A percentile compares a stretch with the other conserved stretches of the same genome.
Evolutionary conservation across 2,888 invertebrate genomes (phyloP).

Genomic region (Acanthosepion esculentum): DNA sequence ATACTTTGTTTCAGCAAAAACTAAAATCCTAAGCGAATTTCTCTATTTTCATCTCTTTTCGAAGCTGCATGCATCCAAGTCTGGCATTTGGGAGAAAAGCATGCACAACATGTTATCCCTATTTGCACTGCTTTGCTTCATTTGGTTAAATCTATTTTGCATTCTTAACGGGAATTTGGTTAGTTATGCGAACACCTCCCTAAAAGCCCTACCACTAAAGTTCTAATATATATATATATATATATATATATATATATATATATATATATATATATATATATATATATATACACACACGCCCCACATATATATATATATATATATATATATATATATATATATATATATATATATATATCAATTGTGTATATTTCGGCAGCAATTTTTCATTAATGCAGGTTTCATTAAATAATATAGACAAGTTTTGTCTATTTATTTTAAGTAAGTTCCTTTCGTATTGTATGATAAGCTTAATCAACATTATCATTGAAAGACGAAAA

Average conservation of each 20-base stretch:
- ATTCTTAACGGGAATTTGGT: not conserved
- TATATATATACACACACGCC: too few species aligned
- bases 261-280: slow-evolving; percentile 33
- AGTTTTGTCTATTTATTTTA: too few species aligned
- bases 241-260: not conserved
- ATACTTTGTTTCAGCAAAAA: not conserved
- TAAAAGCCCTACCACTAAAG: too few species aligned
- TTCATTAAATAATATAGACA: too few species aligned
- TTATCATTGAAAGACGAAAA: too few species aligned
- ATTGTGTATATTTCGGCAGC: too few species aligned
- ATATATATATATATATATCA: too few species aligned
- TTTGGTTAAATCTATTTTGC: not conserved
- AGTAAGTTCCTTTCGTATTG: too few species aligned
- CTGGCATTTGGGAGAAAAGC: not conserved
- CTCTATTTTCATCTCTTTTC: not conserved
- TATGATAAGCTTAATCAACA: too few species aligned
- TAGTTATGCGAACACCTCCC: not conserved
- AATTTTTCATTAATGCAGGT: too few species aligned
- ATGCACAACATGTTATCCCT: not conserved
- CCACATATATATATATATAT: too few species aligned
- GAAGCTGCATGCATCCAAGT: not conserved
- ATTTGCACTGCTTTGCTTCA: slow-evolving; percentile 11
- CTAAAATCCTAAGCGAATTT: not conserved
- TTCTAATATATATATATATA: not conserved
- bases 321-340: too few species aligned